A percentile compares a stretch with the other conserved stretches of the same genome.
phyloP scores from a whole-genome alignment of 2,113 vertebrate species.

The Condylura cristata region DNA sequence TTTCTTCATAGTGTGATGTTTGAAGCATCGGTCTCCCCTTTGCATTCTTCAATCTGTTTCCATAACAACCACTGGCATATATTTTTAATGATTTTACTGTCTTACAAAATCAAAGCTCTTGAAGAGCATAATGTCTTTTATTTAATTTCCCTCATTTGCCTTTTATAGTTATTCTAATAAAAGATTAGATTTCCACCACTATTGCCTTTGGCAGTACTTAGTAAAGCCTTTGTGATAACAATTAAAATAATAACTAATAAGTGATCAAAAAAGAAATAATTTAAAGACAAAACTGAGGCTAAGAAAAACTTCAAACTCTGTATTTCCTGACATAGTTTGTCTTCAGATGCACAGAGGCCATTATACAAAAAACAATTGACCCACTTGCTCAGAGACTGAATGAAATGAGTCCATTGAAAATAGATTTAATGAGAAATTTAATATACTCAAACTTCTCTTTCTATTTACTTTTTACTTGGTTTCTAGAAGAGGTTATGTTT shows the following conservation, averaged over 20 bases:
- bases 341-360: constrained; percentile 24
- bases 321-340: background rate
- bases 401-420: constrained; percentile 21
- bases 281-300: constrained; percentile 23
- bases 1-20: constrained; percentile 57
- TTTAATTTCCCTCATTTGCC: constrained; percentile 50
- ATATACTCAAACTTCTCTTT: background rate
- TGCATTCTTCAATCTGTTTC: constrained; percentile 65
- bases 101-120: constrained; percentile 58
- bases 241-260: background rate
- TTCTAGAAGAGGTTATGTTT: background rate
- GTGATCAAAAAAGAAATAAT: constrained; percentile 41
- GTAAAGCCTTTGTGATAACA: constrained; percentile 20
- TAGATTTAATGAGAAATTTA: constrained; percentile 31
- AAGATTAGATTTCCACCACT: constrained; percentile 50
- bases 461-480: background rate
- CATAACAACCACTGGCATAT: constrained; percentile 65
- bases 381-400: background rate
- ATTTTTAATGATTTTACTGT: constrained; percentile 61
- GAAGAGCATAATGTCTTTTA: constrained; percentile 43
- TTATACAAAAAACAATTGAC: background rate
- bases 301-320: background rate
- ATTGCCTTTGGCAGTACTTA: constrained; percentile 20
- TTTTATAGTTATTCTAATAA: constrained; percentile 58
- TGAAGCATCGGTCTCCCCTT: constrained; percentile 40